Conservation (phyloP, 2,888 invertebrate genomes). For the Campaea margaritaria region DNA sequence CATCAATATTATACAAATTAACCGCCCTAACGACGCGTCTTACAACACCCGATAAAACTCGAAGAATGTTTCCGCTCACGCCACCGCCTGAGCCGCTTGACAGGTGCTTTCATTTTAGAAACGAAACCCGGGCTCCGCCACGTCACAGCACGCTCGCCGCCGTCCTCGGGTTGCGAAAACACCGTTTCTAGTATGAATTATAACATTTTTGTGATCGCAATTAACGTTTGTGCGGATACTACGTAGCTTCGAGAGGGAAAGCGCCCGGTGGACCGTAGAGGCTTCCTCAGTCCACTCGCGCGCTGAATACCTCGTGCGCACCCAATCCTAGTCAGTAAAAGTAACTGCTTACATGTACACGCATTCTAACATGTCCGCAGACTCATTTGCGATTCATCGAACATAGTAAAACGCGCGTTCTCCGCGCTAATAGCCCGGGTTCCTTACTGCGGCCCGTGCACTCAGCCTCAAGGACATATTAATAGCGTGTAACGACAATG, state of each 20-base stretch:
- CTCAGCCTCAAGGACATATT: constrained; percentile 73
- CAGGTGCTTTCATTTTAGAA: constrained; percentile 70
- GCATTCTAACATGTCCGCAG: constrained; percentile 54
- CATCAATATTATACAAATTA: constrained; percentile 13
- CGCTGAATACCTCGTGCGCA: constrained; percentile 47
- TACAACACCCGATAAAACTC: constrained; percentile 42
- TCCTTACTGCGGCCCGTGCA: constrained; percentile 57
- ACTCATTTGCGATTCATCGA: constrained; percentile 51
- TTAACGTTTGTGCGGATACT: constrained; percentile 60
- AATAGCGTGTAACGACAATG: constrained; percentile 70
- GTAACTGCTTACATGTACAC: constrained; percentile 51
- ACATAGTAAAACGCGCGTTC: constrained; percentile 49
- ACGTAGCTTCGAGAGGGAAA: constrained; percentile 75
- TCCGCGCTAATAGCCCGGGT: constrained; percentile 47
- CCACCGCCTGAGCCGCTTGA: constrained; percentile 48
- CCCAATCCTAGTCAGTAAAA: constrained; percentile 59
- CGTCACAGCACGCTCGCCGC: constrained; percentile 48
- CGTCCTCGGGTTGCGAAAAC: constrained; percentile 55
- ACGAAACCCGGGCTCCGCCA: constrained; percentile 54
- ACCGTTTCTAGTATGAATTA: constrained; percentile 54
- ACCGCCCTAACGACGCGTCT: constrained; percentile 20
- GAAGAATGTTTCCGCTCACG: constrained; percentile 48
- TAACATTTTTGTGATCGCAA: constrained; percentile 59
- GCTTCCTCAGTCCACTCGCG: constrained; percentile 59
- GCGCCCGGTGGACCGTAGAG: constrained; percentile 69